Conservation (phyloP, 2,888 invertebrate genomes). For the Meliscaeva auricollis region DNA sequence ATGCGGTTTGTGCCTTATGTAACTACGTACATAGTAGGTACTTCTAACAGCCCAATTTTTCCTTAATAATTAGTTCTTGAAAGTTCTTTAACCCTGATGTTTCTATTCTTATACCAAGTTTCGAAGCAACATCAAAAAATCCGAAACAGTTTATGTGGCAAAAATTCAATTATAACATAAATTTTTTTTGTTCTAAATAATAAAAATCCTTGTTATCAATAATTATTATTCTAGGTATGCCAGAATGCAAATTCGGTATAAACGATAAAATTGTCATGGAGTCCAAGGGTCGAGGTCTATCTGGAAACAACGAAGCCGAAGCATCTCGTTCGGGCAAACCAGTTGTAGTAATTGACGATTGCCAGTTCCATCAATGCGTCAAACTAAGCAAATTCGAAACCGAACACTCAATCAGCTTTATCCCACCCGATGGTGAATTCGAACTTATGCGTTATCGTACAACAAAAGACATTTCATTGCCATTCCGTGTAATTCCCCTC, state of each 20-base stretch:
- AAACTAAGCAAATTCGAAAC: constrained; percentile 99
- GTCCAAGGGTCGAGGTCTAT: constrained; percentile 91
- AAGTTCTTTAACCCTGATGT: too few species aligned
- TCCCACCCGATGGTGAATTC: constrained; percentile 99
- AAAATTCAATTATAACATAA: too few species aligned
- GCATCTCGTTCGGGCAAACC: constrained; percentile 97
- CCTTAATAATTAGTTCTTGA: too few species aligned
- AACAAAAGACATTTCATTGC: constrained; percentile 99
- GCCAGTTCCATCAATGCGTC: constrained; percentile 99
- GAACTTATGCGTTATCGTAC: constrained; percentile 99
- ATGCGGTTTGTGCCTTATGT: too few species aligned
- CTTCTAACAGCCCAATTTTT: too few species aligned
- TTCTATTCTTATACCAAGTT: too few species aligned
- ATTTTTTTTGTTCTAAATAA: too few species aligned
- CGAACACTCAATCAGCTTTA: constrained; percentile 99
- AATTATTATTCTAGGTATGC: constrained; percentile 90
- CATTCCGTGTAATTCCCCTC: constrained; percentile 99
- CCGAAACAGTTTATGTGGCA: too few species aligned
- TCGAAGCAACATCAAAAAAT: too few species aligned
- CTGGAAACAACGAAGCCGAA: constrained; percentile 90
- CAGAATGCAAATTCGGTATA: constrained; percentile 99
- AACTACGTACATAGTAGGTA: too few species aligned
- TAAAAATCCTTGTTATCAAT: neutral
- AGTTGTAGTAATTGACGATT: constrained; percentile 99
- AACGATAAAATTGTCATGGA: constrained; percentile 99